Base-by-base conservation (phyloP, 2,113 vertebrate genomes). In the Pipa parva region DNA sequence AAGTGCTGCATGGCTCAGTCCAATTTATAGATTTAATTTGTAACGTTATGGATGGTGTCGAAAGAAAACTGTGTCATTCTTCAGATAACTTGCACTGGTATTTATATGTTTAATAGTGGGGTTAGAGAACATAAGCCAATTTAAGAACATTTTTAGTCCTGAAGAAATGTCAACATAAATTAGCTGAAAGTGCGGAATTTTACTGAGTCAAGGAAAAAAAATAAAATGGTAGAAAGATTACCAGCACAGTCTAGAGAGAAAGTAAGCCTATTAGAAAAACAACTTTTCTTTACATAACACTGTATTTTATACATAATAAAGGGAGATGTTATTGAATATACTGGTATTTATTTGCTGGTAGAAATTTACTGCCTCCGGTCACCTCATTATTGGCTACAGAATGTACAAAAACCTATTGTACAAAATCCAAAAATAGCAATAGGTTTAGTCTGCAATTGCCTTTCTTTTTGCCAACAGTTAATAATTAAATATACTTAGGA, bases 1-100 rank as follows among this genome's bases (percentile, higher is more conserved):
- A 28, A 63, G 29, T 54, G 50, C 17, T 17, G 20, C 3, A 7
- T 29, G 20, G n/a, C 54, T 58, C 31, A 58, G 29, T 58, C 55
- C 55, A 58, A 22, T 58, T 58, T 63, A 54, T 48, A 39, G 36
- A 21, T 21, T 59, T 25, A 25, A 50, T 50, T 24, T 50, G 20
- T 8, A 20, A 54, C 49, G 48, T 29, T 61, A 46, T 48, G 45
- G 26, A 61, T 48, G 22, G 39, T 17, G 22, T 5, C 17, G 24
- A 29, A 13, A n/a, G 21, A 9, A 39, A 37, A 39, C 33, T 12
- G 15, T 51, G 48, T 29, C 22, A 66, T 67, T 59, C 48, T 26
- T 22, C 37, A 61, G 42, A 58, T 58, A 58, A 58, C 55, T 36
- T 58, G 31, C 29, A 33, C 21, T 13, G 29, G 18, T 8, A 29